phyloP scores from a whole-genome alignment of 2,797 vertebrate genomes.

The Lagodon rhomboides region DNA sequence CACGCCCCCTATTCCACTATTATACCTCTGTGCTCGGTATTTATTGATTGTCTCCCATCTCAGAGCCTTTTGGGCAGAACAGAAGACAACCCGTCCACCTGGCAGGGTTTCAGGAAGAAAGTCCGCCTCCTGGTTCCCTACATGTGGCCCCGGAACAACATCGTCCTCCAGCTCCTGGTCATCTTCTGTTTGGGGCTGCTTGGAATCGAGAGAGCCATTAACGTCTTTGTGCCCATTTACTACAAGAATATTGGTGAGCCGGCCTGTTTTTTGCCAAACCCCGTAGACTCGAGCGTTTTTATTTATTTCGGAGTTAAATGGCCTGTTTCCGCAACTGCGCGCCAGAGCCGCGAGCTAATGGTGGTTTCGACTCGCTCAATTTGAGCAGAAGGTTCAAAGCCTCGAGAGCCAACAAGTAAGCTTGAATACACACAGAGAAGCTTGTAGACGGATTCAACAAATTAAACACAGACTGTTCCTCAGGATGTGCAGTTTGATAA shows the following conservation, averaged over 20 bases:
- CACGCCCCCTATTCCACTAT: not conserved
- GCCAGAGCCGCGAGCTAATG: not conserved
- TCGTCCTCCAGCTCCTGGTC: slow-evolving; percentile 90
- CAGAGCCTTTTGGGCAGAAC: slow-evolving; percentile 83
- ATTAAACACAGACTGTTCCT: not conserved
- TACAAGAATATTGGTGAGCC: slow-evolving; percentile 93
- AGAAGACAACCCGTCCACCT: slow-evolving; percentile 86
- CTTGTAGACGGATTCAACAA: not conserved
- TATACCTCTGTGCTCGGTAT: not conserved
- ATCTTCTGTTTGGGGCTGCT: slow-evolving; percentile 92
- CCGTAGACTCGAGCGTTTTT: not conserved
- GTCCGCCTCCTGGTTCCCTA: slow-evolving; percentile 90
- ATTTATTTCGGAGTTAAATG: not conserved
- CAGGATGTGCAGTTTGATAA: not conserved
- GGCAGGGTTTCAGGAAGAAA: slow-evolving; percentile 90
- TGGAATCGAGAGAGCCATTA: slow-evolving; percentile 91
- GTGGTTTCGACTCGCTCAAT: not conserved
- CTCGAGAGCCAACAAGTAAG: not conserved
- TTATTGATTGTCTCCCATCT: not conserved
- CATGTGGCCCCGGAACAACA: slow-evolving; percentile 91
- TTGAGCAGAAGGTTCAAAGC: not conserved
- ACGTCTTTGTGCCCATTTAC: slow-evolving; percentile 95
- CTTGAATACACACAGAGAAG: not conserved
- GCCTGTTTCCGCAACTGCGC: not conserved
- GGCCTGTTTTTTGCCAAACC: fast-evolving